Evolutionary conservation across 1,140 invertebrate species (phyloP).

Genomic region (Drosophila lacteicornis): DNA sequence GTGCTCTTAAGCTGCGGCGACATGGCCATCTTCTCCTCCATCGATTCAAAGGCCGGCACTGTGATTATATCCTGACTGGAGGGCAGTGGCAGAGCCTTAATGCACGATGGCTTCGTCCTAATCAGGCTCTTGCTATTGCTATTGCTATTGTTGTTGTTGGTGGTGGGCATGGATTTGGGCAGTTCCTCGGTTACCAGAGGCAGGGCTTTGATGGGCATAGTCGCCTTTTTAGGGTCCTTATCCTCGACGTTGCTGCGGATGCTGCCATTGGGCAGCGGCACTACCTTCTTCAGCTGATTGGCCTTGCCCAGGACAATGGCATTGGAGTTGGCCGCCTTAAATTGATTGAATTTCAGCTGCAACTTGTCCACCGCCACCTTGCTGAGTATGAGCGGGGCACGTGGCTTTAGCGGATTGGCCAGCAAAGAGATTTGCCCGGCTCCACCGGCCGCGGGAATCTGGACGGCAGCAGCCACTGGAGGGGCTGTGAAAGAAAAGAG

Average conservation of each 20-base stretch:
- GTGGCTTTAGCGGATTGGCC: constrained; percentile 48
- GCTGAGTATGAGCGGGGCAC: constrained; percentile 60
- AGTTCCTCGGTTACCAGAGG: constrained; percentile 6
- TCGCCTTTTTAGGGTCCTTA: background rate
- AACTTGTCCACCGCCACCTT: constrained; percentile 67
- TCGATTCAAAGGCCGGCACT: constrained; percentile 1
- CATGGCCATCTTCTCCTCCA: background rate
- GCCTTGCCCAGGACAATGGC: constrained; percentile 51
- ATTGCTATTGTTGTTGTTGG: constrained; percentile 18
- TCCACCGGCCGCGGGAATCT: constrained; percentile 10
- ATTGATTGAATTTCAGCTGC: constrained; percentile 62
- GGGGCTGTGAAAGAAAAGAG: constrained; percentile 5
- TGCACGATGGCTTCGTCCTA: constrained; percentile 13
- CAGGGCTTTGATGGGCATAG: constrained; percentile 7
- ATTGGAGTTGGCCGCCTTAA: constrained; percentile 47
- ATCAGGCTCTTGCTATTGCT: constrained; percentile 21
- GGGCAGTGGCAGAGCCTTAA: constrained; percentile 25
- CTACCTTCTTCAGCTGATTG: constrained; percentile 14
- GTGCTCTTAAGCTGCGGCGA: background rate
- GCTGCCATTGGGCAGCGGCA: background rate
- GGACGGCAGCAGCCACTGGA: constrained; percentile 10
- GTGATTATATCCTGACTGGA: constrained; percentile 5
- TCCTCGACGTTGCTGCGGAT: background rate
- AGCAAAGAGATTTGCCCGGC: constrained; percentile 51
- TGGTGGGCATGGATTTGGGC: background rate